Percentiles rank a stretch among this genome's conserved stretches.
These are phyloP conservation scores for Trilocha varians DNA, from an alignment of 2,888 invertebrate species.

Conservation along the genomic window DNA sequence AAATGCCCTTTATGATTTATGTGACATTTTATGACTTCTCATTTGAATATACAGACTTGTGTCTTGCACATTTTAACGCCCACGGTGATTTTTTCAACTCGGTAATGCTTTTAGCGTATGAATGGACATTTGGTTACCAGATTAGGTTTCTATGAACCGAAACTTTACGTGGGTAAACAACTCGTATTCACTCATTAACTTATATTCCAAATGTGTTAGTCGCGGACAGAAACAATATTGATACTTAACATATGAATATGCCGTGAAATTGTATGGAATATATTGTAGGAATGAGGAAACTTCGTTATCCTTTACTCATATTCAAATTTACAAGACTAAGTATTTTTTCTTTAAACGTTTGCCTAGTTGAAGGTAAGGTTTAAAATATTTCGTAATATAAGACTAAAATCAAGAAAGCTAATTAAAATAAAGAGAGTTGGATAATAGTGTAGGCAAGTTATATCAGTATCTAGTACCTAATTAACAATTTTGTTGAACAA, in stretches of 20 bases:
- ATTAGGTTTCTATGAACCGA: slow-evolving; percentile 58
- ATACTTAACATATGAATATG: slow-evolving; percentile 35
- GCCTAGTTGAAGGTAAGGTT: too few species aligned
- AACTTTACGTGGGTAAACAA: slow-evolving; percentile 53
- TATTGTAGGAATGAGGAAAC: background rate
- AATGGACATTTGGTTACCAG: slow-evolving; percentile 71
- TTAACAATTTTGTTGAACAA: too few species aligned
- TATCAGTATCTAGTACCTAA: too few species aligned
- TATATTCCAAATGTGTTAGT: slow-evolving; percentile 31
- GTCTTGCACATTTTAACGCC: slow-evolving; percentile 64
- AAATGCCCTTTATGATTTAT: slow-evolving; percentile 66
- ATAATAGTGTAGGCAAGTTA: too few species aligned
- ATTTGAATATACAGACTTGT: slow-evolving; percentile 65
- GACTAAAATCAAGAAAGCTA: too few species aligned
- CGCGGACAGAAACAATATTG: slow-evolving; percentile 18
- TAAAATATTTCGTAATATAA: too few species aligned
- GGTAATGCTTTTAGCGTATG: slow-evolving; percentile 56
- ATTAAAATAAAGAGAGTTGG: too few species aligned
- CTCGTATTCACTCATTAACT: slow-evolving; percentile 41
- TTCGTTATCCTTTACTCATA: too few species aligned
- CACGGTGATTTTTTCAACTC: slow-evolving; percentile 52
- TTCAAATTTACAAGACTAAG: too few species aligned
- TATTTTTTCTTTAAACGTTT: too few species aligned
- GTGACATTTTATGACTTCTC: slow-evolving; percentile 65
- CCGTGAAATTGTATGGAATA: slow-evolving; percentile 13